A percentile compares a stretch with the other conserved stretches of the same genome.
Evolutionary conservation across 2,888 invertebrate genomes (phyloP).

Genomic region (Lingula anatina): DNA sequence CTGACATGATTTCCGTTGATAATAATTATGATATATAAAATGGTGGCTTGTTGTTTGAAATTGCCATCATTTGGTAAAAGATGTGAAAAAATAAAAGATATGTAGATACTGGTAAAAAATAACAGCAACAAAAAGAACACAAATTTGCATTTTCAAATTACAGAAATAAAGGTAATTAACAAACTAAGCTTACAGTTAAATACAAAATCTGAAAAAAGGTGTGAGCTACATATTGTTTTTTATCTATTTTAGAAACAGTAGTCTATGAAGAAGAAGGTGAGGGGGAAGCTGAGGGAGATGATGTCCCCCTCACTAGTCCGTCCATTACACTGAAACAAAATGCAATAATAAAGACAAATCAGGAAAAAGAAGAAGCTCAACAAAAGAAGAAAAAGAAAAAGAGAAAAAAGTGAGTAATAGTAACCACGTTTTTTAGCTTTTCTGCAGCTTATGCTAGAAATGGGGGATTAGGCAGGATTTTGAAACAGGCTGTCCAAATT

Average conservation of each 20-base stretch:
- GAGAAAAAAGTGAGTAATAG: constrained; percentile 31
- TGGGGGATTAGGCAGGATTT: no score
- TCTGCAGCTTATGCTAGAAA: no score
- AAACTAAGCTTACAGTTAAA: no score
- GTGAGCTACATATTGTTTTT: no score
- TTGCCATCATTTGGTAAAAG: no score
- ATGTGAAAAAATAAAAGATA: neutral
- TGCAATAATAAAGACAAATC: constrained; percentile 10
- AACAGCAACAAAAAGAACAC: constrained; percentile 1
- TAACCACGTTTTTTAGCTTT: no score
- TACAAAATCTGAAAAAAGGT: no score
- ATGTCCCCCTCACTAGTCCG: constrained; percentile 12
- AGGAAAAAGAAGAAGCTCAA: constrained; percentile 16
- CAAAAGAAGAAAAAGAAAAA: constrained; percentile 35
- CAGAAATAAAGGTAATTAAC: no score
- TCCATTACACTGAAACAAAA: constrained; percentile 2
- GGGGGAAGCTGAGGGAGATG: constrained; percentile 25
- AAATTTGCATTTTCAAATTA: neutral
- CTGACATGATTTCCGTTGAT: no score
- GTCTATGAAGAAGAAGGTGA: constrained; percentile 22
- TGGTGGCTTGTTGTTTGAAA: no score
- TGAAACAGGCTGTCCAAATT: no score
- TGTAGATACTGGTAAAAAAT: constrained; percentile 22
- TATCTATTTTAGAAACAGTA: constrained; percentile 7
- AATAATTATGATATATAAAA: no score